Evolutionary conservation across 1,140 invertebrate species (phyloP), one percentile per base, ranked within the genome.

Genomic region (Trachelipus rathkii): DNA sequence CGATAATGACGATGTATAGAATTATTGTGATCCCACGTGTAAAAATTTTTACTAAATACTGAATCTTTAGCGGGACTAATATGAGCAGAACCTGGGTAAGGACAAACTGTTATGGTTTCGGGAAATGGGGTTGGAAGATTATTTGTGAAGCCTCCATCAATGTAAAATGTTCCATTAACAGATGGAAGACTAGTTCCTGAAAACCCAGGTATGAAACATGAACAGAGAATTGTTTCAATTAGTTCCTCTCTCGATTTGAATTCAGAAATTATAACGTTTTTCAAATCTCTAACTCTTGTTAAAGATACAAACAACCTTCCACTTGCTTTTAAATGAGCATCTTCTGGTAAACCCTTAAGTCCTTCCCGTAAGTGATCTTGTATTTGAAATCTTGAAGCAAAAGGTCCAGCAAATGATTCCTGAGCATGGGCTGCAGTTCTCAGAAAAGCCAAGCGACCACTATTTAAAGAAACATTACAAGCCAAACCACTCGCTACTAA

Each of bases 121-220:
- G 97, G 84, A 77, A 85, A 81, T 7, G 85, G 71, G 0, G 92
- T 91, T 4, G 96, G 96, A 81, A 97, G 87, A 87, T 99, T 99
- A 82, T 99, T 93, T 75, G 93, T 97, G 83, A 97, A 93, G 8
- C 96, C 96, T 50, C 97, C 97, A 85, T 99, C 97, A 88, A 98
- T 95, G 84, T 97, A 98, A 44, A 93, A 87, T 45, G 92, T 91
- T 24, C 95, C 96, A 82, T 92, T 91, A 85, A 95, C 96, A 76
- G 89, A 89, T 6, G 96, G 97, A 66, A 95, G 95, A 24, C 95
- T 84, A 67, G 96, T 85, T 7, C 97, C 97, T 13, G 95, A 98
- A 84, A 97, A 98, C n/a, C 96, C 87, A 44, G 97, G 96, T 79
- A 99, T 94, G 85, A 97, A 98, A 76, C 95, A 93, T 82, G 93